Percentiles rank a stretch among this genome's conserved stretches.
phyloP scores from a whole-genome alignment of 2,888 invertebrate genomes.

The Erebia epiphron region DNA sequence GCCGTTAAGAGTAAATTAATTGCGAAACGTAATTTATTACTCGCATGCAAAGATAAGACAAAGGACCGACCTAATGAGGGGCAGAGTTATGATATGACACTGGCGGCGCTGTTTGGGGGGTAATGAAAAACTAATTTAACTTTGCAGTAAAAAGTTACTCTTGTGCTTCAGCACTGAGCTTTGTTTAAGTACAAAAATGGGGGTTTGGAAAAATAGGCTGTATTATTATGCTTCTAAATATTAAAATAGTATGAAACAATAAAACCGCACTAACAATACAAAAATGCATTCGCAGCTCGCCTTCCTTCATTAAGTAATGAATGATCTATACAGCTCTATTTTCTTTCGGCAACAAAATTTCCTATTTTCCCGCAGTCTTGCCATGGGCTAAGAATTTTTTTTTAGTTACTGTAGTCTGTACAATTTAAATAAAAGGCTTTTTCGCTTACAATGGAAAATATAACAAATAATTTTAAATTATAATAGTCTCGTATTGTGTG shows the following conservation, averaged over 20 bases:
- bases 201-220: constrained; percentile 28
- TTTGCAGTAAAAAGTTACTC: constrained; percentile 53
- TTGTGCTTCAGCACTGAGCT: constrained; percentile 29
- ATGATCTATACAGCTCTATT: constrained; percentile 44
- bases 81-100: constrained; percentile 59
- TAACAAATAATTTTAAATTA: constrained; percentile 25
- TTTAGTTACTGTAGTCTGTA: constrained; percentile 17
- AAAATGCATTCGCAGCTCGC: constrained; percentile 18
- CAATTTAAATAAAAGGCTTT: constrained; percentile 5
- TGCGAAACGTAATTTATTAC: constrained; percentile 70
- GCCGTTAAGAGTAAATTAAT: constrained; percentile 66
- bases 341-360: constrained; percentile 50
- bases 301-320: constrained; percentile 51
- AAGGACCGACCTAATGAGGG: constrained; percentile 55
- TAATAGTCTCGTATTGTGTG: constrained; percentile 41
- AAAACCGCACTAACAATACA: not conserved
- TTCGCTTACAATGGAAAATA: constrained; percentile 17
- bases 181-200: constrained; percentile 19
- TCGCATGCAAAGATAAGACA: constrained; percentile 62
- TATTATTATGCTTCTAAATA: constrained; percentile 20
- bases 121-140: constrained; percentile 69
- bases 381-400: constrained; percentile 41
- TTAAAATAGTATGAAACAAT: constrained; percentile 1
- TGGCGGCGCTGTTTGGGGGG: constrained; percentile 47
- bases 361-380: constrained; percentile 50